phyloP scores from a whole-genome alignment of 2,113 vertebrate species.

The Rhabdomys dilectus region DNA sequence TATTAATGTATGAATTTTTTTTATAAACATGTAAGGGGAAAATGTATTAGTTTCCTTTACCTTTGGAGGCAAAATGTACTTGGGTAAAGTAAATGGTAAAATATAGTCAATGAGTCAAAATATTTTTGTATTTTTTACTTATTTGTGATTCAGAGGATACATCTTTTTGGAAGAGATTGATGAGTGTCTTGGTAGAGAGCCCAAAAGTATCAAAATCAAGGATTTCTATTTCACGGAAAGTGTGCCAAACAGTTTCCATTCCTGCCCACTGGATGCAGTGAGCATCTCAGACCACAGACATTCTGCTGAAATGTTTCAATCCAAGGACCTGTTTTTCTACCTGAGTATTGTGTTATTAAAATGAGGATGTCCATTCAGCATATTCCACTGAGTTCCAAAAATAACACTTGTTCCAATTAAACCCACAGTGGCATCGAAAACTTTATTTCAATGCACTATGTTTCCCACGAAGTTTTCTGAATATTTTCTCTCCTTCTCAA shows the following conservation, averaged over 20 bases:
- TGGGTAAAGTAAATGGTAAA: not conserved
- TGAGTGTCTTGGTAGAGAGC: not conserved
- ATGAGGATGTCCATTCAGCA: constrained; percentile 65
- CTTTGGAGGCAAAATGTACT: not conserved
- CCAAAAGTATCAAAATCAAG: not conserved
- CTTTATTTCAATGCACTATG: constrained; percentile 67
- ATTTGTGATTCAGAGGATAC: not conserved
- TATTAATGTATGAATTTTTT: not conserved
- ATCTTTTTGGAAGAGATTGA: not conserved
- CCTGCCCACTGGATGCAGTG: not conserved
- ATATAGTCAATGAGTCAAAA: not conserved
- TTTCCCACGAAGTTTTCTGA: constrained; percentile 63
- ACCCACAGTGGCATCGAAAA: constrained; percentile 59
- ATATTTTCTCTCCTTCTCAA: constrained; percentile 48
- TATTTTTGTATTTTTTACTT: not conserved
- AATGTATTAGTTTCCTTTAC: not conserved
- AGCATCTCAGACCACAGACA: not conserved
- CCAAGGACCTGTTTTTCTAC: not conserved
- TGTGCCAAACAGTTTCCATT: not conserved
- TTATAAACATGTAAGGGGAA: not conserved
- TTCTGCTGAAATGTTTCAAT: not conserved
- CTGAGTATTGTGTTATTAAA: not conserved
- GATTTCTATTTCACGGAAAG: not conserved
- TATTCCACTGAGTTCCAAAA: constrained; percentile 38
- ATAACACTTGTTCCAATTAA: constrained; percentile 43